phyloP scores from a whole-genome alignment of 2,797 vertebrate species.

The Malacoraja senta region DNA sequence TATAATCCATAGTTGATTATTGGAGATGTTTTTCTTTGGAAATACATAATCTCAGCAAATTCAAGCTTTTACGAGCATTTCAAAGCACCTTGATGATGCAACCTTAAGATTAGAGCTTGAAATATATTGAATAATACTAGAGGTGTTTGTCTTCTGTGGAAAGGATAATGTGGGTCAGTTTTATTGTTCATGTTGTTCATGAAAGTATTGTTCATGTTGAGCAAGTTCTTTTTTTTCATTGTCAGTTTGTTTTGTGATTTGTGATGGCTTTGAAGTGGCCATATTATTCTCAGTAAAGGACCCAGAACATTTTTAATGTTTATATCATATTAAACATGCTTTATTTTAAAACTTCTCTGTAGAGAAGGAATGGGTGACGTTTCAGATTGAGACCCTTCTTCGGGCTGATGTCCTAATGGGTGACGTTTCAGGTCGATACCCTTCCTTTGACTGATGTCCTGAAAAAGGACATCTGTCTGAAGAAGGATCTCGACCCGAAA shows the following conservation, averaged over 20 bases:
- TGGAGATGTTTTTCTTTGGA: not conserved
- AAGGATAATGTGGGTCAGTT: not conserved
- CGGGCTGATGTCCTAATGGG: no score
- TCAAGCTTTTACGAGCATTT: not conserved
- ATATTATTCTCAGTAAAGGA: not conserved
- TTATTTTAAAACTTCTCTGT: not conserved
- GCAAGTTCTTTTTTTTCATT: not conserved
- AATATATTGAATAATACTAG: not conserved
- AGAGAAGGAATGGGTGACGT: no score
- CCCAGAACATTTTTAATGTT: not conserved
- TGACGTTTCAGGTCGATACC: no score
- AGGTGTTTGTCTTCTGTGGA: not conserved
- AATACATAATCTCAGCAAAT: not conserved
- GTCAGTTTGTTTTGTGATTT: constrained; percentile 15
- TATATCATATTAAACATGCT: constrained; percentile 6
- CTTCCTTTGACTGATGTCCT: no score
- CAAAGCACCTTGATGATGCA: not conserved
- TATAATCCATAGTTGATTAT: not conserved
- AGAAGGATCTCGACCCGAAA: no score
- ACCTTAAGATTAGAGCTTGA: not conserved
- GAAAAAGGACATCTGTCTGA: no score
- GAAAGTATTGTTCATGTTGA: not conserved
- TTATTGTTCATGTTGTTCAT: not conserved
- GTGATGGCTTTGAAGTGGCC: not conserved
- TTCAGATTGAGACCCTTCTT: no score